These are phyloP conservation scores for Saturnia japonica DNA, from an alignment of 2,888 invertebrate genomes.

Conservation along the genomic window DNA sequence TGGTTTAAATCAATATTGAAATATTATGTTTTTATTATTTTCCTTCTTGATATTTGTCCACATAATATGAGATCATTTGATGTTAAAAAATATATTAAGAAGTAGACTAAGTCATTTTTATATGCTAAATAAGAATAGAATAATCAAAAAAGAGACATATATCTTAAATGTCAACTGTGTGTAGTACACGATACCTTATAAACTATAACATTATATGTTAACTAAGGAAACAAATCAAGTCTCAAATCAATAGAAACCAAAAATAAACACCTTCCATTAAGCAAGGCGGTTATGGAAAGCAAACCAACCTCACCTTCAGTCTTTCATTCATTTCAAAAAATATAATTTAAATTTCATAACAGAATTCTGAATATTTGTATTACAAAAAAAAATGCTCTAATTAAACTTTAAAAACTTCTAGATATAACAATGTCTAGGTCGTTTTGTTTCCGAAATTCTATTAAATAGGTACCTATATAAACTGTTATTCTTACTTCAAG, in stretches of 20 bases:
- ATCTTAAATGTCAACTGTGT: no score
- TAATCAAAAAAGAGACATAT: no score
- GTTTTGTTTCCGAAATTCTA: constrained; percentile 53
- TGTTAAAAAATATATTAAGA: no score
- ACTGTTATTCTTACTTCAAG: constrained; percentile 45
- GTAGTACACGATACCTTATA: no score
- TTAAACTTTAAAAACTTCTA: constrained; percentile 44
- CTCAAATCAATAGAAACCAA: not conserved
- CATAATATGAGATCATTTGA: no score
- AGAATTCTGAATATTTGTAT: constrained; percentile 44
- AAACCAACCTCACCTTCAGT: constrained; percentile 44
- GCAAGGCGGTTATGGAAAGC: constrained; percentile 22
- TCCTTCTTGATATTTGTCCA: no score
- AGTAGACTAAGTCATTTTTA: no score
- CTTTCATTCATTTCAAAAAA: constrained; percentile 38
- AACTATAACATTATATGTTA: not conserved
- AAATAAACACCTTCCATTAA: not conserved
- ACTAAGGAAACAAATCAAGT: not conserved
- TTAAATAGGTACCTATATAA: constrained; percentile 53
- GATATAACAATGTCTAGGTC: constrained; percentile 59
- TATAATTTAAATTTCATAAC: constrained; percentile 44
- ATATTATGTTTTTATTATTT: no score
- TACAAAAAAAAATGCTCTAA: constrained; percentile 39
- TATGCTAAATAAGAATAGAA: no score
- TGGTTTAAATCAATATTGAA: no score